Conservation (phyloP, 2,888 invertebrate genomes). For the Philhelius pedissequus region DNA sequence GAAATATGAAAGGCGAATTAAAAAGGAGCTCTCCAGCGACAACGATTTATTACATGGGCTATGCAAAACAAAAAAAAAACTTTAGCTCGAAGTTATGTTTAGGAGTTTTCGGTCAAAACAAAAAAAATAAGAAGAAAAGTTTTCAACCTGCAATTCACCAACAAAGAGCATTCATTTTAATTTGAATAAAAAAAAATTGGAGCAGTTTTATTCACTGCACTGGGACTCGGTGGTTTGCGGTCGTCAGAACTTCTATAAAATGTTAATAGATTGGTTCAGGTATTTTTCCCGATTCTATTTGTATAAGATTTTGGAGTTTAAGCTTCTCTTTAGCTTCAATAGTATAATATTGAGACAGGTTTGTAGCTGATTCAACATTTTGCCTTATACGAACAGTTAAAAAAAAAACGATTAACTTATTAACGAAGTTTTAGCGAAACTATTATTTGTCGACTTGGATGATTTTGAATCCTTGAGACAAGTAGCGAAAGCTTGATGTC, state of each 20-base stretch:
- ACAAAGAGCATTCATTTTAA: slow-evolving; percentile 27
- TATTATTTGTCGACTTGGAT: too few species aligned
- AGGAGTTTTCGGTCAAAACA: neutral
- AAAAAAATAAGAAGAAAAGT: slow-evolving; percentile 12
- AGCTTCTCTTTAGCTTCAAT: too few species aligned
- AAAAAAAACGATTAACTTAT: too few species aligned
- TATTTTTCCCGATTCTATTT: too few species aligned
- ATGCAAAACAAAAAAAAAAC: slow-evolving; percentile 24
- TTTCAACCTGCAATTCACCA: slow-evolving; percentile 27
- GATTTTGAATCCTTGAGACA: too few species aligned
- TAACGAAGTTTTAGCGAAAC: too few species aligned
- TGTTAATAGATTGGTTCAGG: neutral
- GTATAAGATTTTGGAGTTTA: too few species aligned
- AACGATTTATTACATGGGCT: slow-evolving; percentile 36
- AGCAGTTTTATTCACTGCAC: neutral
- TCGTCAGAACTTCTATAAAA: neutral
- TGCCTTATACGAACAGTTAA: too few species aligned
- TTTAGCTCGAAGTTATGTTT: slow-evolving; percentile 59
- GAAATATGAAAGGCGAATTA: slow-evolving; percentile 21
- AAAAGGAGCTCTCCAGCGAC: slow-evolving; percentile 40
- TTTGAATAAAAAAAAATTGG: neutral
- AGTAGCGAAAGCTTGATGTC: too few species aligned
- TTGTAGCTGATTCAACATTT: too few species aligned
- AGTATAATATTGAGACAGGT: too few species aligned
- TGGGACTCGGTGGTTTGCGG: neutral